phyloP scores from a whole-genome alignment of 2,797 vertebrate species.

The Distichodus sexfasciatus region DNA sequence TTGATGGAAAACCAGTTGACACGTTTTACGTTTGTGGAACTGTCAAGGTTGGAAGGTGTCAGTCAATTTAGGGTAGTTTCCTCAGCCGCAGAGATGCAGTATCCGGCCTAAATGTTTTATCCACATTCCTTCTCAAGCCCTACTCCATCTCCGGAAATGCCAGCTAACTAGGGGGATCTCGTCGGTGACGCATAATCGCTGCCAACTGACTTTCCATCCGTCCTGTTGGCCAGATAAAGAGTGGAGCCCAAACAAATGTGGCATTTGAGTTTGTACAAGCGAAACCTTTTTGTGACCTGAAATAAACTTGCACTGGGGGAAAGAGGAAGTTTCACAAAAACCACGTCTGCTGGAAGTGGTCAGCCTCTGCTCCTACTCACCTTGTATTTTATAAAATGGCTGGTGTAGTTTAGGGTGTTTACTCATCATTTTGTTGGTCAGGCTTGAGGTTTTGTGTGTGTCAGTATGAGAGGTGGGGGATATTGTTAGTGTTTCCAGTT shows the following conservation, averaged over 20 bases:
- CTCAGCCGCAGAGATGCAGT: background rate
- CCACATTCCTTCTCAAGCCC: no score
- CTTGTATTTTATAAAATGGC: background rate
- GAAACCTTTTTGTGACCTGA: background rate
- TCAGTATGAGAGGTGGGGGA: background rate
- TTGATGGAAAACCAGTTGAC: no score
- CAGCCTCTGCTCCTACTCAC: background rate
- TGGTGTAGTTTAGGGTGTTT: slow-evolving; percentile 6
- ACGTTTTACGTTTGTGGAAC: no score
- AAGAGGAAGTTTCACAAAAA: background rate
- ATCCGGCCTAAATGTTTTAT: no score
- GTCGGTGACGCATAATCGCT: background rate
- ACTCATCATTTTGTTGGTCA: slow-evolving; percentile 8
- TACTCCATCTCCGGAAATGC: background rate
- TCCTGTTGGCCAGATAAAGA: slow-evolving; percentile 20
- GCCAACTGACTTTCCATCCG: slow-evolving; percentile 30
- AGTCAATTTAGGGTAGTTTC: background rate
- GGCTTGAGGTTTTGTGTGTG: background rate
- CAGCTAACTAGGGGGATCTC: background rate
- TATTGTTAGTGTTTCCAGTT: slow-evolving; percentile 4
- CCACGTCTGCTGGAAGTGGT: slow-evolving; percentile 19
- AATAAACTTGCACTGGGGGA: background rate
- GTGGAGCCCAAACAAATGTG: background rate
- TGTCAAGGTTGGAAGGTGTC: background rate
- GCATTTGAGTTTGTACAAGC: background rate